Evolutionary conservation across 2,113 vertebrate species (phyloP), one percentile per base, ranked within the genome.

Genomic region (Dissostichus mawsoni): DNA sequence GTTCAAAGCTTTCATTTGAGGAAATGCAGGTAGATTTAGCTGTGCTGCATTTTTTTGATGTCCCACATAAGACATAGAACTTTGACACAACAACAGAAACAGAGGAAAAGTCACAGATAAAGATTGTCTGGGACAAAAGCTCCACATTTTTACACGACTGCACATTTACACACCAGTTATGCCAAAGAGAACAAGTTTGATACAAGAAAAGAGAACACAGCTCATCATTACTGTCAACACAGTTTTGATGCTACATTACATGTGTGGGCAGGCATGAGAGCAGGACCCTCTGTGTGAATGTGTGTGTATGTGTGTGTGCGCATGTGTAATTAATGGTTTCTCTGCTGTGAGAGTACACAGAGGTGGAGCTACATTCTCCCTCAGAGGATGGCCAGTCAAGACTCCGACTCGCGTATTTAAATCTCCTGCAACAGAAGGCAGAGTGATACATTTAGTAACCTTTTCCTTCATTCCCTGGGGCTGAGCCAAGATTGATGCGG

Each of bases 401-500:
- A 86, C 66, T 84, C 75, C 57, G 67, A 82, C 90, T 92, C 85
- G 85, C 88, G 71, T 93, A 92, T 94, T 93, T 92, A 93, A 94
- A 93, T 94, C 78, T 91, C 64, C 66, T 80, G 83, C 80, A 88
- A 61, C 86, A 89, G 82, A 89, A 93, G 92, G 90, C 88, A 83
- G 81, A 89, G 88, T 94, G 93, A 95, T 93, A 92, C 91, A 95
- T 95, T 87, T 94, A 93, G 92, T 93, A 95, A 95, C 93, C 94
- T 94, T 95, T 94, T 87, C 87, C 78, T 85, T 69, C 59, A 36
- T 78, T 94, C 94, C 92, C 94, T 67, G 69, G 87, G 88, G 92
- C 88, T 76, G 74, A 59, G 88, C 87, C 87, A 88, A 88, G 93
- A 94, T 94, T 91, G 93, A 94, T 94, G 91, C 62, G 76, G 71